These are phyloP conservation scores for Rostratula benghalensis DNA, from an alignment of 2,113 vertebrate species.

Conservation along the genomic window DNA sequence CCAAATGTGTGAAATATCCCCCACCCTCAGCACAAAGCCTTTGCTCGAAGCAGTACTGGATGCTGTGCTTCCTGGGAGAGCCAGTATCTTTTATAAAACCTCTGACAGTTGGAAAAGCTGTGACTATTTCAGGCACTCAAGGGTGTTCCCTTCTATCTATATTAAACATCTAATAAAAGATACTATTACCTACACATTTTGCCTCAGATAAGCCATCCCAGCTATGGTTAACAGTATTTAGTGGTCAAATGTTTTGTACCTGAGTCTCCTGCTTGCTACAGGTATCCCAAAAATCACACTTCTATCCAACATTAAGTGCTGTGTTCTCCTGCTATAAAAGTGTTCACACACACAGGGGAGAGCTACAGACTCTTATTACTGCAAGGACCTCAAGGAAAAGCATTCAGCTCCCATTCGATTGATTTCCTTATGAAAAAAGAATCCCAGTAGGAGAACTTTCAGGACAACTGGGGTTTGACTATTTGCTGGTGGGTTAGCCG, in stretches of 20 bases:
- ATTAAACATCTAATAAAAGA: not conserved
- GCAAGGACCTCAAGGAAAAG: not conserved
- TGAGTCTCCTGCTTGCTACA: too few species aligned
- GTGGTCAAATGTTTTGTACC: not conserved
- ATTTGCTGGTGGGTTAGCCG: accelerated
- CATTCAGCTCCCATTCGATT: not conserved
- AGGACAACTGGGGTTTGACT: not conserved
- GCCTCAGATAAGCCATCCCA: not conserved
- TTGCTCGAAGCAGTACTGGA: not conserved
- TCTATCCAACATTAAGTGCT: too few species aligned
- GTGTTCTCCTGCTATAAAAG: not conserved
- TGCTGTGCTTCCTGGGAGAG: not conserved
- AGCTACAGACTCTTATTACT: not conserved
- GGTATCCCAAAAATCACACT: not conserved
- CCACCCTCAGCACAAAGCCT: not conserved
- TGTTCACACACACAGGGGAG: not conserved
- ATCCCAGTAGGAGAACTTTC: not conserved
- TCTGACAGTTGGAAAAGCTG: not conserved
- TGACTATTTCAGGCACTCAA: not conserved
- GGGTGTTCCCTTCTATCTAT: not conserved
- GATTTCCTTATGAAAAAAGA: not conserved
- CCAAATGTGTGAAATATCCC: not conserved
- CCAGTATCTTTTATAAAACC: not conserved
- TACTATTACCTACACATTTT: not conserved
- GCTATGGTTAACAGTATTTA: not conserved